phyloP scores from a whole-genome alignment of 1,140 invertebrate genomes.

The Aricia agestis region DNA sequence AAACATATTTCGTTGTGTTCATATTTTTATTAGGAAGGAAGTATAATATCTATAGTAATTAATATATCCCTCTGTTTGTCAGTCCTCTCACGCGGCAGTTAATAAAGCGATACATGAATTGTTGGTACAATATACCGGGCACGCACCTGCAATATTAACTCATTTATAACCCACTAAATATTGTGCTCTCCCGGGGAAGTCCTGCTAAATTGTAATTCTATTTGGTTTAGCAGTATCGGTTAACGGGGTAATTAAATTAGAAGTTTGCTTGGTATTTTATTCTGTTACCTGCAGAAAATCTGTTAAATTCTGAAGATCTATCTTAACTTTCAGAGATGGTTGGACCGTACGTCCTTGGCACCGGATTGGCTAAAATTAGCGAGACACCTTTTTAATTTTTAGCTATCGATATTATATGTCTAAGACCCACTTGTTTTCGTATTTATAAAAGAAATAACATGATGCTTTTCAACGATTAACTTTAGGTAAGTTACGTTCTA shows the following conservation, averaged over 20 bases:
- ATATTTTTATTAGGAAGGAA: neutral
- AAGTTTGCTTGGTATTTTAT: neutral
- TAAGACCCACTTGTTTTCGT: too few relatives aligned
- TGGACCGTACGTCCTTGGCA: too few relatives aligned
- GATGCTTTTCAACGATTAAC: too few relatives aligned
- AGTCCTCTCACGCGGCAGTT: constrained; percentile 55
- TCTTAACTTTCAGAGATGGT: too few relatives aligned
- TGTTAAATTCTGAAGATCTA: too few relatives aligned
- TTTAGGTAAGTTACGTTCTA: too few relatives aligned
- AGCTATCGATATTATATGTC: too few relatives aligned
- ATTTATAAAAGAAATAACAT: too few relatives aligned
- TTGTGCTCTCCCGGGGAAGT: neutral
- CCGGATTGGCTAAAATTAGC: too few relatives aligned
- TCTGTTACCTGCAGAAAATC: neutral
- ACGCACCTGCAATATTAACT: constrained; percentile 46
- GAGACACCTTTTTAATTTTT: too few relatives aligned
- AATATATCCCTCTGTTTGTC: constrained; percentile 25
- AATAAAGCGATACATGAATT: constrained; percentile 64
- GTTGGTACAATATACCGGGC: constrained; percentile 48
- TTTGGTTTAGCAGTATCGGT: neutral
- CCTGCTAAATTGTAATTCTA: neutral
- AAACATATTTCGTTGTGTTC: too few relatives aligned
- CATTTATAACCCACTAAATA: constrained; percentile 21
- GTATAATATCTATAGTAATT: constrained; percentile 27
- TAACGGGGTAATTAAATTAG: too few relatives aligned